phyloP scores from a whole-genome alignment of 2,888 invertebrate species.

The Syrphus vitripennis region DNA sequence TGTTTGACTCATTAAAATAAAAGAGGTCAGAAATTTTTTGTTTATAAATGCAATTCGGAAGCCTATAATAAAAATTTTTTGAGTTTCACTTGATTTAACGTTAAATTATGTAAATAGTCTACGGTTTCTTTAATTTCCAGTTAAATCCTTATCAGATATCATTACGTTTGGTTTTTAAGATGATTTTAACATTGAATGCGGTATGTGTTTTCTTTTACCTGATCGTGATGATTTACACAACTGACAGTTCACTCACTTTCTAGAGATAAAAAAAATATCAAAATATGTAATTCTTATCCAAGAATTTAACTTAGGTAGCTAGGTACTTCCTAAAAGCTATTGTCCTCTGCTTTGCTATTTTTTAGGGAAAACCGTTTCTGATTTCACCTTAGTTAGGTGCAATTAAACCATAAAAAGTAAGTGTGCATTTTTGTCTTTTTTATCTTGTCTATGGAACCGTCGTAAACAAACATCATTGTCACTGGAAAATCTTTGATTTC shows the following conservation, averaged over 20 bases:
- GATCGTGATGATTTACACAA: background rate
- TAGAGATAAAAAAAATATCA: background rate
- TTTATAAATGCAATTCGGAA: background rate
- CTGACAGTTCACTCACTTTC: background rate
- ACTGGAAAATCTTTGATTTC: slow-evolving; percentile 72
- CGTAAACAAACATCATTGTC: slow-evolving; percentile 60
- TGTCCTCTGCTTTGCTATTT: background rate
- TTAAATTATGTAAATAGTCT: too few species aligned
- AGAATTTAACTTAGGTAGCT: too few species aligned
- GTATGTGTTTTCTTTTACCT: background rate
- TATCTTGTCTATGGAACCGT: slow-evolving; percentile 54
- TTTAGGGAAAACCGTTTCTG: slow-evolving; percentile 35
- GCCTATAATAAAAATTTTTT: background rate
- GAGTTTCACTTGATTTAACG: too few species aligned
- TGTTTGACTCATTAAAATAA: slow-evolving; percentile 23
- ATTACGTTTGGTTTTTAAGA: background rate
- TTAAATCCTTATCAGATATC: too few species aligned
- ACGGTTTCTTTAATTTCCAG: too few species aligned
- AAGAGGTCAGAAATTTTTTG: background rate
- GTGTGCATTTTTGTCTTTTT: slow-evolving; percentile 73
- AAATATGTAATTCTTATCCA: background rate
- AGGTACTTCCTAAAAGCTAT: background rate
- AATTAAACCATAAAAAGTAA: slow-evolving; percentile 78
- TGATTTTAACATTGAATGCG: background rate
- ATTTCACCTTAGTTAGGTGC: slow-evolving; percentile 56